These are phyloP conservation scores for Drosophila incognita DNA, from an alignment of 2,888 invertebrate genomes.

Conservation along the genomic window DNA sequence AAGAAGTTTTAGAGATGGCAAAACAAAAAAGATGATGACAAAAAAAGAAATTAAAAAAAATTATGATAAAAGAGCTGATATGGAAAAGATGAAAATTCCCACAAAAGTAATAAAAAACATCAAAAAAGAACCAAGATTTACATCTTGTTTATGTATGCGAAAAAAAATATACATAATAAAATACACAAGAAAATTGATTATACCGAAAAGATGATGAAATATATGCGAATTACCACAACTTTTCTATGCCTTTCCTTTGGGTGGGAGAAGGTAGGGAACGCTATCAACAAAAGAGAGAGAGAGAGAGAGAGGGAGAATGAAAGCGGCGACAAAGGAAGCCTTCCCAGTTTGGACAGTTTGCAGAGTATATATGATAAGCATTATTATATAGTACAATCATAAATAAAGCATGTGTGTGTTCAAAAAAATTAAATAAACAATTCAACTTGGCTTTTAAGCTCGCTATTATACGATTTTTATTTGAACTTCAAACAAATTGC, in stretches of 20 bases:
- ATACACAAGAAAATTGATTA: constrained; percentile 70
- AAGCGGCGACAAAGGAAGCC: constrained; percentile 4
- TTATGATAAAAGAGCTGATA: constrained; percentile 52
- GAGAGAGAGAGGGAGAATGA: background rate
- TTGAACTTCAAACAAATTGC: constrained; percentile 65
- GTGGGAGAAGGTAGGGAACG: constrained; percentile 62
- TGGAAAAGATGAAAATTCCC: constrained; percentile 64
- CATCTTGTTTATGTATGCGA: constrained; percentile 49
- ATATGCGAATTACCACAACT: constrained; percentile 76
- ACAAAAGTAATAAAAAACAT: constrained; percentile 51
- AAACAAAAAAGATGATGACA: constrained; percentile 48
- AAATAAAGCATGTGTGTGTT: constrained; percentile 11
- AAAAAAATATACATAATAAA: constrained; percentile 61
- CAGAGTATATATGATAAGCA: constrained; percentile 18
- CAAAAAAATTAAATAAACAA: constrained; percentile 18
- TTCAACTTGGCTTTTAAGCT: constrained; percentile 52
- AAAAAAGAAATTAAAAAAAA: constrained; percentile 51
- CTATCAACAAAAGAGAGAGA: background rate
- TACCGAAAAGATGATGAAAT: constrained; percentile 72
- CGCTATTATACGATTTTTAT: constrained; percentile 76
- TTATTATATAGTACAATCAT: constrained; percentile 26
- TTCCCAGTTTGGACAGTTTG: background rate
- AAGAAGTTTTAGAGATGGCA: constrained; percentile 64
- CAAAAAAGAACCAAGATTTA: constrained; percentile 56
- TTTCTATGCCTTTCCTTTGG: constrained; percentile 77